Percentiles rank a stretch among this genome's conserved stretches.
phyloP scores from a whole-genome alignment of 2,888 invertebrate genomes.

The Xylota segnis region DNA sequence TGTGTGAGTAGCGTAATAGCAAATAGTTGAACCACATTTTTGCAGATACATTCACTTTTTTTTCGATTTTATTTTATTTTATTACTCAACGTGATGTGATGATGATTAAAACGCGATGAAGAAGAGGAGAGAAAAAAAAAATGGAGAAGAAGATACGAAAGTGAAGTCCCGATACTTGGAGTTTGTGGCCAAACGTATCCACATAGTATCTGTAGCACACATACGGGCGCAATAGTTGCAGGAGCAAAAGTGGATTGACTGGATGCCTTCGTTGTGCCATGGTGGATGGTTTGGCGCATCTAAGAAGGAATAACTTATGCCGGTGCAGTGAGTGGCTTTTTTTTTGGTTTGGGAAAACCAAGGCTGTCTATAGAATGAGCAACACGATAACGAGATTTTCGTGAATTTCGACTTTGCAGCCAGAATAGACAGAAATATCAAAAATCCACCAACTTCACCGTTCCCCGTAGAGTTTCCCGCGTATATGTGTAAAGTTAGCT shows the following conservation, averaged over 20 bases:
- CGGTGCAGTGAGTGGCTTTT: too few species aligned
- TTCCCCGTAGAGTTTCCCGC: too few species aligned
- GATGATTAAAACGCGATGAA: neutral
- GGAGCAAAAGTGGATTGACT: slow-evolving; percentile 24
- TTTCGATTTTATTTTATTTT: slow-evolving; percentile 37
- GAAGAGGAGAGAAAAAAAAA: neutral
- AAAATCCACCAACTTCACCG: too few species aligned
- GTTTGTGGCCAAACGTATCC: slow-evolving; percentile 17
- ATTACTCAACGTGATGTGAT: slow-evolving; percentile 54
- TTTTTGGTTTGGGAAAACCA: too few species aligned
- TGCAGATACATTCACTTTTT: slow-evolving; percentile 70
- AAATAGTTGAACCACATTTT: slow-evolving; percentile 68
- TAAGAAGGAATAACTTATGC: slow-evolving; percentile 7
- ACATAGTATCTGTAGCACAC: neutral
- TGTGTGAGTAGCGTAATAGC: slow-evolving; percentile 18
- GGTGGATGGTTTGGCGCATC: neutral
- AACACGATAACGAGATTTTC: too few species aligned
- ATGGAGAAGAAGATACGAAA: slow-evolving; percentile 36
- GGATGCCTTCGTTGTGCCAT: neutral
- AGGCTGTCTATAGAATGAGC: too few species aligned
- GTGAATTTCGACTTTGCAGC: too few species aligned
- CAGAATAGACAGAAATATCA: too few species aligned
- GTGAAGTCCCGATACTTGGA: slow-evolving; percentile 36
- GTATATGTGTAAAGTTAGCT: too few species aligned
- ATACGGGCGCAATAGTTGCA: neutral